Evolutionary conservation across 2,888 invertebrate genomes (phyloP).

Genomic region (Scaptodrosophila latifasciaeformis): DNA sequence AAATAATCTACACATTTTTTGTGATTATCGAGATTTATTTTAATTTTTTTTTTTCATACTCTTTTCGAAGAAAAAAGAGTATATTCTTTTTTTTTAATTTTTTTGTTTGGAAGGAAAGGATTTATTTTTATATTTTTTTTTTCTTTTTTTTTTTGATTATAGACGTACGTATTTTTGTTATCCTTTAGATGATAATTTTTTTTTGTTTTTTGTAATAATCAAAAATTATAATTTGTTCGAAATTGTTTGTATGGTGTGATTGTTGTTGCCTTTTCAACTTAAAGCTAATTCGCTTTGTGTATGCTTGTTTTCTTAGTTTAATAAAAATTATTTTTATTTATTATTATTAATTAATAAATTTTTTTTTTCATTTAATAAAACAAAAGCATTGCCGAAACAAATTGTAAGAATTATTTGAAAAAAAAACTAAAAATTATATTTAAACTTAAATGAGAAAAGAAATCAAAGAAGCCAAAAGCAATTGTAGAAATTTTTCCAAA

Average conservation of each 20-base stretch:
- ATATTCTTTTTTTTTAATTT: too few species aligned
- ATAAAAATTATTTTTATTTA: background rate
- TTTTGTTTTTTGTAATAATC: slow-evolving; percentile 15
- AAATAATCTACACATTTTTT: slow-evolving; percentile 31
- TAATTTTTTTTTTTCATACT: too few species aligned
- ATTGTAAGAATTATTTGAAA: background rate
- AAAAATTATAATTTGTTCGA: slow-evolving; percentile 54
- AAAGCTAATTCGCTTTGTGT: slow-evolving; percentile 9
- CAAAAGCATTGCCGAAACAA: background rate
- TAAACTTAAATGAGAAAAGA: background rate
- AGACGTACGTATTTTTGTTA: slow-evolving; percentile 55
- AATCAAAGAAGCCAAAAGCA: background rate
- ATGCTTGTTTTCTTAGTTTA: slow-evolving; percentile 1
- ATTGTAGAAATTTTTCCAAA: slow-evolving; percentile 1
- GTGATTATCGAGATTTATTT: slow-evolving; percentile 24
- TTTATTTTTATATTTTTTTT: slow-evolving; percentile 31
- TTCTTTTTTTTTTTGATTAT: slow-evolving; percentile 12
- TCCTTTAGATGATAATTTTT: too few species aligned
- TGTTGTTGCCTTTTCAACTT: slow-evolving; percentile 17
- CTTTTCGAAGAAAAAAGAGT: too few species aligned
- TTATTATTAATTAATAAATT: slow-evolving; percentile 1
- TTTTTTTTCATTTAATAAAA: slow-evolving; percentile 2
- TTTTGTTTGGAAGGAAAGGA: slow-evolving; percentile 6
- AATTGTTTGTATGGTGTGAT: slow-evolving; percentile 53
- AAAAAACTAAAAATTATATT: slow-evolving; percentile 5